Percentiles rank a stretch among this genome's conserved stretches.
phyloP scores from a whole-genome alignment of 2,888 invertebrate species.

The Torymus aiolomorphi region DNA sequence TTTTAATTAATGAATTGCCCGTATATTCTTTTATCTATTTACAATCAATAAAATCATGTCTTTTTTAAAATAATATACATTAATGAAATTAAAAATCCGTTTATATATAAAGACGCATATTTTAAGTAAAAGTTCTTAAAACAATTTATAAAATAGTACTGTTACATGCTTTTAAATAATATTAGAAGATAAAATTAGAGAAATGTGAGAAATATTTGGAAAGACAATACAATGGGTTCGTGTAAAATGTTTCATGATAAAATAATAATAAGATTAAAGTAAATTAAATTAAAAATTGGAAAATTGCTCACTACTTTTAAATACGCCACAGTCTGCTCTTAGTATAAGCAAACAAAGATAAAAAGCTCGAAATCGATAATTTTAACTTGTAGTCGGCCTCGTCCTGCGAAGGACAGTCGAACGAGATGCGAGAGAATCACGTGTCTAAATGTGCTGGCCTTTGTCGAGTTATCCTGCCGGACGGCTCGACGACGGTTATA shows the following conservation, averaged over 20 bases:
- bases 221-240: too few species aligned
- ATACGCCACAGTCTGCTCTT: slow-evolving; percentile 2
- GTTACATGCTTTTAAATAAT: too few species aligned
- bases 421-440: slow-evolving; percentile 73
- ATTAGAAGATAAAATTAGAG: too few species aligned
- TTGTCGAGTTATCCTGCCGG: slow-evolving; percentile 91
- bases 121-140: too few species aligned
- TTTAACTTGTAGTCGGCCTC: slow-evolving; percentile 74
- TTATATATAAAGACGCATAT: too few species aligned
- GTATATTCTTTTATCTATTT: too few species aligned
- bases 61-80: too few species aligned
- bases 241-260: neutral
- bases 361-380: slow-evolving; percentile 53
- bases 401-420: slow-evolving; percentile 74
- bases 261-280: neutral
- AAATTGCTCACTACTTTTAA: neutral
- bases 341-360: slow-evolving; percentile 22
- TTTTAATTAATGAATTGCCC: neutral
- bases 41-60: too few species aligned
- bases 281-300: neutral
- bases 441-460: slow-evolving; percentile 76
- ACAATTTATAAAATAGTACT: too few species aligned
- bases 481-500: slow-evolving; percentile 94
- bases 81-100: too few species aligned
- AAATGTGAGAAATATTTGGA: too few species aligned